Evolutionary conservation across 2,113 vertebrate species (phyloP).

Genomic region (Elachura formosa): DNA sequence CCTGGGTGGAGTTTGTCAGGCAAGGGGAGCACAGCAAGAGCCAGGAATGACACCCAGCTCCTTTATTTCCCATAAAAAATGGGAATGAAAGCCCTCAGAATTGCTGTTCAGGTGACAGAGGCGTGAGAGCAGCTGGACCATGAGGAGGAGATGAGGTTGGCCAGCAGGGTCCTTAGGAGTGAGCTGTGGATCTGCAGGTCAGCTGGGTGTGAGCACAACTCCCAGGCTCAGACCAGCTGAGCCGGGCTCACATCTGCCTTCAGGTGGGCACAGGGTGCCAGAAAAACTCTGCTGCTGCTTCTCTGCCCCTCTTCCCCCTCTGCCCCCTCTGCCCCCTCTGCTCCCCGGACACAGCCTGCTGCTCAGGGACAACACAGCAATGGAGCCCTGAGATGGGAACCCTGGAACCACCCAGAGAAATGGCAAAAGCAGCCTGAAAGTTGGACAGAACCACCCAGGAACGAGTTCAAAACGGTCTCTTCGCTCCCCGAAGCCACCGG

Average conservation of each 20-base stretch:
- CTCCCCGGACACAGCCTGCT: no score
- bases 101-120: not conserved
- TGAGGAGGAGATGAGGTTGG: fast-evolving
- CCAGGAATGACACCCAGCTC: not conserved
- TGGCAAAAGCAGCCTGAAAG: not conserved
- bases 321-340: no score
- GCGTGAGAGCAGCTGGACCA: not conserved
- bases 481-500: not conserved
- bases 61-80: not conserved
- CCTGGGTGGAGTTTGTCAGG: fast-evolving
- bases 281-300: not conserved
- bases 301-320: no score
- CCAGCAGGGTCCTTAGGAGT: fast-evolving
- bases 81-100: no score
- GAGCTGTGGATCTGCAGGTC: not conserved
- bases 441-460: not conserved
- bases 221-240: fast-evolving
- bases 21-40: no score
- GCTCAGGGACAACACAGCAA: no score
- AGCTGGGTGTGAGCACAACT: fast-evolving
- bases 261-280: fast-evolving
- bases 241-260: fast-evolving
- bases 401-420: not conserved
- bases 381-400: fast-evolving
- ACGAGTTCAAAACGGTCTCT: not conserved